Evolutionary conservation across 92 coral and sea anemone species (phyloP).

Genomic region (Diadumene lineata): DNA sequence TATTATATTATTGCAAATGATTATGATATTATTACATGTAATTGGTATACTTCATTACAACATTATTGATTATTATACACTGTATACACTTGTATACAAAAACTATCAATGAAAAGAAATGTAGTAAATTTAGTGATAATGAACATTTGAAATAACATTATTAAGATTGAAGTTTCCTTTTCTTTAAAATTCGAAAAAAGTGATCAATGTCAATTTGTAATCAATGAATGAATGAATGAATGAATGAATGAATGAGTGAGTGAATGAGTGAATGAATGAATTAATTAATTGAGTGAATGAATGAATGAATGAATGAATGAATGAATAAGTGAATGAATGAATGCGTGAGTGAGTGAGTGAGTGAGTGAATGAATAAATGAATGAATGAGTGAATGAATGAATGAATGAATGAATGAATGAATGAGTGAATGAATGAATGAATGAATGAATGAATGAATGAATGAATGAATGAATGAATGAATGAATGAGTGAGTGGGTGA

Average conservation of each 20-base stretch:
- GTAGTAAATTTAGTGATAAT: too few species aligned
- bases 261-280: neutral
- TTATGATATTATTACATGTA: too few species aligned
- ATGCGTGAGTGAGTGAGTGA: neutral
- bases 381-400: neutral
- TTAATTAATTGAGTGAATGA: neutral
- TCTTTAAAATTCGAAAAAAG: too few species aligned
- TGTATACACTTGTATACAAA: too few species aligned
- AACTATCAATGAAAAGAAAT: too few species aligned
- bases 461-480: neutral
- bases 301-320: neutral
- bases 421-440: neutral
- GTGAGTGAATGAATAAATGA: neutral
- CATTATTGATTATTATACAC: too few species aligned
- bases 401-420: neutral
- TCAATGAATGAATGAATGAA: neutral
- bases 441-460: neutral
- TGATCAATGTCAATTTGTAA: neutral
- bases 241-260: neutral
- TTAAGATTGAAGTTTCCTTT: too few species aligned
- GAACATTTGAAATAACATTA: too few species aligned
- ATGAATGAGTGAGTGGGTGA: neutral
- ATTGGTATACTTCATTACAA: too few species aligned
- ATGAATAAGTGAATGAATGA: neutral
- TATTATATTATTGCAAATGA: neutral